Percentiles rank a stretch among this genome's conserved stretches.
These are phyloP conservation scores for Drosophila chauvacae DNA, from an alignment of 1,140 invertebrate genomes.

Conservation along the genomic window DNA sequence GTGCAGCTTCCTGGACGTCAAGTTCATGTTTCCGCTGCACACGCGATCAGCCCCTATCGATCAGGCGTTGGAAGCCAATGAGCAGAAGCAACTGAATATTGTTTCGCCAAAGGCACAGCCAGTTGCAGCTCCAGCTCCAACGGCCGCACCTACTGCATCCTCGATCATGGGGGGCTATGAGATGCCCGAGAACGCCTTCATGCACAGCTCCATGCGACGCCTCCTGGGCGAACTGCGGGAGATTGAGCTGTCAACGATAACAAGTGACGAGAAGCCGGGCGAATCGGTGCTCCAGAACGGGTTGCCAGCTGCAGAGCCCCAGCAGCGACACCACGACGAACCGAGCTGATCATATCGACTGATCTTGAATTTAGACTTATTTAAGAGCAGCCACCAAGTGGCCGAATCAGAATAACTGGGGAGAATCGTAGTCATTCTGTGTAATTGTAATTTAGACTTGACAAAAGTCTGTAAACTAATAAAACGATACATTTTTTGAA, in stretches of 20 bases:
- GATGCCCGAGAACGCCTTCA: constrained; percentile 75
- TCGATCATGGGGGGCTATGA: constrained; percentile 47
- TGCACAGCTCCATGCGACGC: constrained; percentile 64
- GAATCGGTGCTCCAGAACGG: constrained; percentile 55
- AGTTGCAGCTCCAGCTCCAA: background rate
- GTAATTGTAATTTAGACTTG: constrained; percentile 32
- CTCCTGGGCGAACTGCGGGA: constrained; percentile 68
- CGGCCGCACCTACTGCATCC: background rate
- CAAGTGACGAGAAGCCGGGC: constrained; percentile 68
- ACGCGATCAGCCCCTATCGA: constrained; percentile 68
- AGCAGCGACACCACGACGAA: constrained; percentile 50
- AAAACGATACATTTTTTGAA: constrained; percentile 22
- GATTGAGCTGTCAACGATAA: constrained; percentile 75
- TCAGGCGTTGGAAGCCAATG: constrained; percentile 80
- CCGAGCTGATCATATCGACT: constrained; percentile 56
- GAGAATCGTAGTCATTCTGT: constrained; percentile 11
- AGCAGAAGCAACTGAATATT: constrained; percentile 58
- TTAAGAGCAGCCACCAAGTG: constrained; percentile 37
- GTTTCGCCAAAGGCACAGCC: background rate
- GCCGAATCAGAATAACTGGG: constrained; percentile 12
- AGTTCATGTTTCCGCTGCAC: constrained; percentile 72
- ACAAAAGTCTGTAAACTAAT: constrained; percentile 28
- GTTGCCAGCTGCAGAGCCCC: constrained; percentile 68
- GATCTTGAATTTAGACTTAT: constrained; percentile 48
- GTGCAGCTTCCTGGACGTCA: constrained; percentile 75